Percentiles rank a stretch among this genome's conserved stretches.
Evolutionary conservation across 2,888 invertebrate genomes (phyloP).

Genomic region (Cheilosia scutellata): DNA sequence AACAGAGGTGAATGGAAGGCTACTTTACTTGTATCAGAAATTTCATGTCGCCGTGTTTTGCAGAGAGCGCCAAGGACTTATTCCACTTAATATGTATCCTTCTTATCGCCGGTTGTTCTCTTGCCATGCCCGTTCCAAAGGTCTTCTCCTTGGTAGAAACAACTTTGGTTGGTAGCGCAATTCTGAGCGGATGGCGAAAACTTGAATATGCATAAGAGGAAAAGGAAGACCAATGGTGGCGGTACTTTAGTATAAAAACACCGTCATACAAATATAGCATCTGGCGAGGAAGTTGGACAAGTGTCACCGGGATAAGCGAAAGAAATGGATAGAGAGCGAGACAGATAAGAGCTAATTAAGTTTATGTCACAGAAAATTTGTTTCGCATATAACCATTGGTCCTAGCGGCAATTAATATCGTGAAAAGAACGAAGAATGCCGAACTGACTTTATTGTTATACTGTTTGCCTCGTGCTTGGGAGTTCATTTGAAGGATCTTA

Average conservation of each 20-base stretch:
- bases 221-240: conserved; percentile 1
- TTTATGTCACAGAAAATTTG: conserved; percentile 84
- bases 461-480: background rate
- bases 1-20: conserved; percentile 38
- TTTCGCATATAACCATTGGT: conserved; percentile 81
- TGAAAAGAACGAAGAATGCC: conserved; percentile 16
- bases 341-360: conserved; percentile 83
- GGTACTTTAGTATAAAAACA: background rate
- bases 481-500: conserved; percentile 8
- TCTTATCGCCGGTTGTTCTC: conserved; percentile 20
- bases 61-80: background rate
- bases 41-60: conserved; percentile 10
- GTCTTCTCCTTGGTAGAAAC: conserved; percentile 30
- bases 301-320: background rate
- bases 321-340: conserved; percentile 2
- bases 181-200: conserved; percentile 25
- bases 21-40: conserved; percentile 35
- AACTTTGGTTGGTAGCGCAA: conserved; percentile 12
- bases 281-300: conserved; percentile 47
- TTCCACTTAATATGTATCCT: conserved; percentile 44
- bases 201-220: conserved; percentile 50
- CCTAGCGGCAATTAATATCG: conserved; percentile 82
- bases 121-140: conserved; percentile 23
- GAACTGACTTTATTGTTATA: conserved; percentile 18
- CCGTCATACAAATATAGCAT: conserved; percentile 33